phyloP scores from a whole-genome alignment of 2,888 invertebrate species.

The Invenusta paracnida region DNA sequence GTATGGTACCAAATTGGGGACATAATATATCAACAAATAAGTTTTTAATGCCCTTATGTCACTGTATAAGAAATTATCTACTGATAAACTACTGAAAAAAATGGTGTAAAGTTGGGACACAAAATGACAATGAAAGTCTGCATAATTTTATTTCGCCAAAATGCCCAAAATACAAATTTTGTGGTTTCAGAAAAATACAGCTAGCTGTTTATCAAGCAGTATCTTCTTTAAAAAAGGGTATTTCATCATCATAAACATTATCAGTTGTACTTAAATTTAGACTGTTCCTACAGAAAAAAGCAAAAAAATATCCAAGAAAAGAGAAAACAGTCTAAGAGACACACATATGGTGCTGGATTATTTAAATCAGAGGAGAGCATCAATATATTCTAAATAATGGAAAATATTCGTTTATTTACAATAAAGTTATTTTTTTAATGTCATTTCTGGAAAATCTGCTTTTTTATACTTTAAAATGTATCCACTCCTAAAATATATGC shows the following conservation, averaged over 20 bases:
- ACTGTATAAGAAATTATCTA: too few relatives aligned
- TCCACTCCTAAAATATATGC: not conserved
- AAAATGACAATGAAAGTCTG: too few relatives aligned
- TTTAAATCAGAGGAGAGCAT: not conserved
- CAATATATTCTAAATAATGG: not conserved
- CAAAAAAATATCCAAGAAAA: not conserved
- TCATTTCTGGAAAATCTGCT: not conserved
- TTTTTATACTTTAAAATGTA: not conserved
- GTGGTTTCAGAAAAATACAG: not conserved
- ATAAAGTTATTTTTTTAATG: not conserved
- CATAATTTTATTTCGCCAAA: too few relatives aligned
- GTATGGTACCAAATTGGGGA: too few relatives aligned
- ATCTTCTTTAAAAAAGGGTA: slow-evolving; percentile 1
- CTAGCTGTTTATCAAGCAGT: slow-evolving; percentile 8
- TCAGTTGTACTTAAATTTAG: not conserved
- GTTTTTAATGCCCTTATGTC: too few relatives aligned
- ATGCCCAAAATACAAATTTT: slow-evolving; percentile 9
- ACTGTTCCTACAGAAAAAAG: not conserved
- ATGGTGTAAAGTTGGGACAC: too few relatives aligned
- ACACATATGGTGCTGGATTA: not conserved
- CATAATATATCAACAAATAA: too few relatives aligned
- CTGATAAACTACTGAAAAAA: too few relatives aligned
- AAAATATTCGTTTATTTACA: not conserved
- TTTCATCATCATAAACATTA: not conserved
- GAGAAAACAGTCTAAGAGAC: not conserved